phyloP scores from a whole-genome alignment of 2,888 invertebrate species.

The Chloroclystis v-ata region DNA sequence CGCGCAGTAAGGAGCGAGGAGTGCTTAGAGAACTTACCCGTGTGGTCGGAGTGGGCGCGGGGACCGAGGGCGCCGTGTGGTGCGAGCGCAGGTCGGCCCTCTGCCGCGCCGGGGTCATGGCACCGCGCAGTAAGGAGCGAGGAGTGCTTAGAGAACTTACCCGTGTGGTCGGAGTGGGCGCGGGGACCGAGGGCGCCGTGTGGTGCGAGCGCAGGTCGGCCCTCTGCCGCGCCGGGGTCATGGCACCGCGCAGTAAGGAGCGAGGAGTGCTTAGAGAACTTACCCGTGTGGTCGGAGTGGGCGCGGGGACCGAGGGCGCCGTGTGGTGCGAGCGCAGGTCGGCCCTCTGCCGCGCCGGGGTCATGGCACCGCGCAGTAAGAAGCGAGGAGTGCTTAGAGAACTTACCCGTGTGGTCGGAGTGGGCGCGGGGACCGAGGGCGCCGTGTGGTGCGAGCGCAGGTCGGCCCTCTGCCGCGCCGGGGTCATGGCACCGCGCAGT shows the following conservation, averaged over 20 bases:
- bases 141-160: constrained; percentile 42
- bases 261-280: constrained; percentile 28
- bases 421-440: constrained; percentile 65
- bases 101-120: constrained; percentile 87
- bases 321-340: constrained; percentile 87
- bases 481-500: constrained; percentile 86
- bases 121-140: constrained; percentile 86
- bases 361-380: constrained; percentile 84
- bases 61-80: constrained; percentile 61
- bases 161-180: constrained; percentile 58
- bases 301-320: constrained; percentile 62
- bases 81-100: constrained; percentile 91
- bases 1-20: constrained; percentile 87
- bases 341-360: constrained; percentile 89
- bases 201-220: constrained; percentile 90
- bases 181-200: constrained; percentile 58
- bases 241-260: constrained; percentile 83
- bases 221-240: constrained; percentile 90
- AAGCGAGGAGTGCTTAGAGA: no score
- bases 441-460: constrained; percentile 82
- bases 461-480: constrained; percentile 90
- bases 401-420: constrained; percentile 57
- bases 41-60: constrained; percentile 63
- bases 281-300: constrained; percentile 60
- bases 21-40: constrained; percentile 83